Conservation (phyloP, 1,140 invertebrate species). For the Dendrolimus kikuchii region DNA sequence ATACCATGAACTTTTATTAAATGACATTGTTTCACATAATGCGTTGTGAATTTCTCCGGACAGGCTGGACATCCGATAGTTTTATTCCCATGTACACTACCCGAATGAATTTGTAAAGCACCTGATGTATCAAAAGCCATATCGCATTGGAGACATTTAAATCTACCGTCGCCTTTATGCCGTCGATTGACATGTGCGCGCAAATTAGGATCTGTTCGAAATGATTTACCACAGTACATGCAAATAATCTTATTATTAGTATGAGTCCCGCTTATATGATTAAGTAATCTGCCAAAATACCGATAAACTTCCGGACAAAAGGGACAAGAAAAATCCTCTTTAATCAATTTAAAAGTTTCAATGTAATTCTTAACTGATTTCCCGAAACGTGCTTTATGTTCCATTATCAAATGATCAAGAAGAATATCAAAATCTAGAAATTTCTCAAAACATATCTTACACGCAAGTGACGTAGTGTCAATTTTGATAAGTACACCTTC, state of each 20-base stretch:
- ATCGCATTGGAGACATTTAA: constrained; percentile 33
- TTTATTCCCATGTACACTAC: constrained; percentile 28
- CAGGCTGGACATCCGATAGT: constrained; percentile 32
- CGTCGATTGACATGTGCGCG: constrained; percentile 33
- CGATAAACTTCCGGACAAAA: constrained; percentile 35
- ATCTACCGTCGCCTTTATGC: constrained; percentile 21
- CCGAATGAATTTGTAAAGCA: constrained; percentile 13
- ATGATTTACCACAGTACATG: constrained; percentile 40
- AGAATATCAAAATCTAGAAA: constrained; percentile 27
- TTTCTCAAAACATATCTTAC: constrained; percentile 38
- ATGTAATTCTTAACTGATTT: constrained; percentile 28
- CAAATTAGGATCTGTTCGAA: constrained; percentile 37
- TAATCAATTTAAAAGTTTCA: constrained; percentile 37
- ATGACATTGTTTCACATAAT: constrained; percentile 36
- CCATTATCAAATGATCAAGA: constrained; percentile 34
- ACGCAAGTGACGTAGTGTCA: constrained; percentile 37
- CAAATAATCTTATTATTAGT: constrained; percentile 45
- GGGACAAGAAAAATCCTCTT: constrained; percentile 42
- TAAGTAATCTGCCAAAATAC: constrained; percentile 42
- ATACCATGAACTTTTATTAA: constrained; percentile 27
- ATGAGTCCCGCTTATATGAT: constrained; percentile 39
- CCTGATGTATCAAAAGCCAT: constrained; percentile 21
- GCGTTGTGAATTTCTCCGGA: constrained; percentile 37
- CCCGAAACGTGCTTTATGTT: constrained; percentile 36
- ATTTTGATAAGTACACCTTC: constrained; percentile 41